A percentile compares a stretch with the other conserved stretches of the same genome.
Conservation (phyloP, 2,888 invertebrate species). For the Yponomeuta evonymella region DNA sequence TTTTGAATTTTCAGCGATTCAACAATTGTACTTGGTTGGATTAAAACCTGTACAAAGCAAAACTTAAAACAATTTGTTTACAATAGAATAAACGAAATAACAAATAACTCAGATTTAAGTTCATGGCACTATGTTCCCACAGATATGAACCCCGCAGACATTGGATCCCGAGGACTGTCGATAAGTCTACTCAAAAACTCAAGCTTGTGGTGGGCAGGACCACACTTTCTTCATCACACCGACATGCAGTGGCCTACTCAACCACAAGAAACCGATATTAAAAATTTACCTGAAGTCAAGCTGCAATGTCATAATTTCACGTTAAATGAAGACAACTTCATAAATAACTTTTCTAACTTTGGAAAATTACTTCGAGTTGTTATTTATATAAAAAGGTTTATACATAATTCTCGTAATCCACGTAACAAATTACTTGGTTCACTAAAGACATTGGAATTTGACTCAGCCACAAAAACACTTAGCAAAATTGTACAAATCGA, state of each 20-base stretch:
- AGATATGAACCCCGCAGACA: slow-evolving; percentile 9
- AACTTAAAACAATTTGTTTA: slow-evolving; percentile 8
- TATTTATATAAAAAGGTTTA: background rate
- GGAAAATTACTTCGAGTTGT: background rate
- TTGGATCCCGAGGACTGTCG: slow-evolving; percentile 8
- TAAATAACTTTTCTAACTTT: background rate
- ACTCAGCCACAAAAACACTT: background rate
- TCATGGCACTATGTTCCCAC: slow-evolving; percentile 11
- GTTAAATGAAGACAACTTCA: background rate
- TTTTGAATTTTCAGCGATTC: slow-evolving; percentile 12
- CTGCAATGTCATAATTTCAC: background rate
- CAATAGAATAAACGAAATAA: slow-evolving; percentile 6
- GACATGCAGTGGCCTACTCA: slow-evolving; percentile 6
- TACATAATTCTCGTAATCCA: background rate
- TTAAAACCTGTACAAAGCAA: background rate
- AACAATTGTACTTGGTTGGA: slow-evolving; percentile 7
- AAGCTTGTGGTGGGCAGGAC: slow-evolving; percentile 11
- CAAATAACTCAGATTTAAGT: background rate
- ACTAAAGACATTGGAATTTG: background rate
- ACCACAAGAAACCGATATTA: background rate
- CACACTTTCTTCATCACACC: slow-evolving; percentile 1
- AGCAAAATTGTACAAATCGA: slow-evolving; percentile 4
- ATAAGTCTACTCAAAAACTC: background rate
- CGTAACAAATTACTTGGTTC: slow-evolving; percentile 1
- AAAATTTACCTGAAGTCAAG: slow-evolving; percentile 2